Percentiles rank a stretch among this genome's conserved stretches.
Evolutionary conservation across 2,113 vertebrate species (phyloP).

Genomic region (Thymallus thymallus): DNA sequence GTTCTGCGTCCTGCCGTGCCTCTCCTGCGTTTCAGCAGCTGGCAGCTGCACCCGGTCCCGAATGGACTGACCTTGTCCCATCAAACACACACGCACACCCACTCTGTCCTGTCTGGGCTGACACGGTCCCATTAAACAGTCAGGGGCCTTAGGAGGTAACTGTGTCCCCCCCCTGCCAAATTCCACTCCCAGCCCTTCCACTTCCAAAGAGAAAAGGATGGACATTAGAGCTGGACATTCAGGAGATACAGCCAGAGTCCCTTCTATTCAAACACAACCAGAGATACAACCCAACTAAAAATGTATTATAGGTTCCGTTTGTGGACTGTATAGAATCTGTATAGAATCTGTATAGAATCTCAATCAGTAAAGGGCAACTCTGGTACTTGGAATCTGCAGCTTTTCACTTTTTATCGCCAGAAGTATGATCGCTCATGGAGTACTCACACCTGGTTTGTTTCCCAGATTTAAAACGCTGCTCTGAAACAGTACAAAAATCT

Average conservation of each 20-base stretch:
- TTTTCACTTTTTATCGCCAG: too few relatives aligned
- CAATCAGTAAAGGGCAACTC: too few relatives aligned
- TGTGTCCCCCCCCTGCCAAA: background rate
- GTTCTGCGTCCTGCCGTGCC: conserved; percentile 2
- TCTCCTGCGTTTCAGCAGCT: conserved; percentile 25
- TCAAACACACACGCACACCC: too few relatives aligned
- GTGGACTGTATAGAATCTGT: too few relatives aligned
- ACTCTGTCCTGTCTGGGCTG: too few relatives aligned
- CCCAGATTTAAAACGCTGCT: too few relatives aligned
- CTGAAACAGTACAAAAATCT: too few relatives aligned
- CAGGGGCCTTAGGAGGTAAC: too few relatives aligned
- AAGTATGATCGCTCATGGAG: too few relatives aligned
- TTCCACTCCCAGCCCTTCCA: background rate
- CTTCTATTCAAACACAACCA: background rate
- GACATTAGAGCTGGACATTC: background rate
- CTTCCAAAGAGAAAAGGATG: background rate
- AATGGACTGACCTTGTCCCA: background rate
- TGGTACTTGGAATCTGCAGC: too few relatives aligned
- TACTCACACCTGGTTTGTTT: too few relatives aligned
- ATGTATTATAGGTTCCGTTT: background rate
- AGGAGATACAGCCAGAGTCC: background rate
- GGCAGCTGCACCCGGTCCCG: background rate
- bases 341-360: too few relatives aligned
- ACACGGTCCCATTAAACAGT: background rate
- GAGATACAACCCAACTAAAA: background rate